Base-by-base conservation (phyloP, 2,888 invertebrate genomes). In the Ophion costatus region DNA sequence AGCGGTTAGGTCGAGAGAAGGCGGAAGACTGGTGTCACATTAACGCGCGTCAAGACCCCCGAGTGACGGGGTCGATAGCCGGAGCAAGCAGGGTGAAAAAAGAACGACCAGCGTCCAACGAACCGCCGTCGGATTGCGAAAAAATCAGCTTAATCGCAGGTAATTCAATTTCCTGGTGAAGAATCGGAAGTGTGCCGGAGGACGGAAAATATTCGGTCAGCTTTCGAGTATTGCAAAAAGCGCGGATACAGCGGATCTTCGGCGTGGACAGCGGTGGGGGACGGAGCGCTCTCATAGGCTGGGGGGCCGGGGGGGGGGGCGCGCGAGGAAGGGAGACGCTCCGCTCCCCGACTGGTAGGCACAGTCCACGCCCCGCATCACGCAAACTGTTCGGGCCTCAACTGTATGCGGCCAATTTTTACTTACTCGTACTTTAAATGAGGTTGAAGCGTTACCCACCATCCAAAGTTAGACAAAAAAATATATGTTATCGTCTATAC, bases 1-100 rank as follows among this genome's bases (percentile, higher is more conserved):
- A 29, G 33, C 6, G 29, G 57, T 29, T 11, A 2, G 9, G 42
- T n/a, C 10, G 9, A n/a, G 11, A 17, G 20, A 51, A 64, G n/a
- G 24, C 45, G 75, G 63, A 75, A 75, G 29, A 24, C 29, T 29
- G 63, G 75, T 64, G 33, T 75, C 51, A 3, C 4, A 11, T 64
- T 75, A 20, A 20, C 29, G 6, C 33, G 29, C 64, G 75, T 14
- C n/a, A 11, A 67, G 20, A 51, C 10, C 17, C 24, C 17, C 22
- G 57, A 14, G 10, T 59, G 29, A 45, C 1, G 29, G 59, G 45
- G 0, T 74, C 63, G 74, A 22, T 29, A 24, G 63, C 45, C 63
- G 74, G 24, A 45, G 17, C n/a, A 11, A 10, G 11, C n/a, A 51
- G 24, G 9, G 42, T 63, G 9, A 10, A 63, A 45, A 63, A 56